Evolutionary conservation across 2,888 invertebrate genomes (phyloP).

Genomic region (Sinhomidia bicolor): DNA sequence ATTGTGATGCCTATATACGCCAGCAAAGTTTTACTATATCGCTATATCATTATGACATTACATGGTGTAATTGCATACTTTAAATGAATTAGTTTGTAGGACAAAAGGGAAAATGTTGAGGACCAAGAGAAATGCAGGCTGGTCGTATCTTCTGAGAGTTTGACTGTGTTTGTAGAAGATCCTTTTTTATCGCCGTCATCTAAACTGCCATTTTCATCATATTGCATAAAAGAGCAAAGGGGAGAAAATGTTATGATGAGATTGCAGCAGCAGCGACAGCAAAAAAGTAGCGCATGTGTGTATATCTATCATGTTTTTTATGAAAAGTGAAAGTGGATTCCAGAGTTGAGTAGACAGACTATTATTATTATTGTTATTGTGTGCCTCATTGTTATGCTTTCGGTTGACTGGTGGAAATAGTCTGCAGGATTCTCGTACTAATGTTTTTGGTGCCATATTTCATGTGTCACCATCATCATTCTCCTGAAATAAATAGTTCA

Average conservation of each 20-base stretch:
- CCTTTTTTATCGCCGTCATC: neutral
- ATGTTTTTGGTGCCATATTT: neutral
- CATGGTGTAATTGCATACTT: too few species aligned
- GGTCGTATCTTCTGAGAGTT: too few species aligned
- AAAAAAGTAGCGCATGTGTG: neutral
- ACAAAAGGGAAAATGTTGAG: neutral
- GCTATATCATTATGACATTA: too few species aligned
- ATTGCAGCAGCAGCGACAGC: neutral
- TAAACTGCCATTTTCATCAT: neutral
- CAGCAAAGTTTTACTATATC: too few species aligned
- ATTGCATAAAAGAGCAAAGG: too few species aligned
- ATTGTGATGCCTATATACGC: too few species aligned
- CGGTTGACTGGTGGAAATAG: neutral
- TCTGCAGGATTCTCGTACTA: neutral
- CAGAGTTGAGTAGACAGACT: neutral
- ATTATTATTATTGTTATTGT: neutral
- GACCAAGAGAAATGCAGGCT: neutral
- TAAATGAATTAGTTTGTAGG: too few species aligned
- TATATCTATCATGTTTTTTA: neutral
- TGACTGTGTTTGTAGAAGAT: neutral
- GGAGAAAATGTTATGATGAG: neutral
- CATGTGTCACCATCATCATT: constrained; percentile 20
- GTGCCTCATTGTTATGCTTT: constrained; percentile 28
- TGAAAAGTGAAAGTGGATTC: constrained; percentile 42
- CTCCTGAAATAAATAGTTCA: neutral